Conservation (phyloP, 2,888 invertebrate species). For the Drosophila neoperkinsi region DNA sequence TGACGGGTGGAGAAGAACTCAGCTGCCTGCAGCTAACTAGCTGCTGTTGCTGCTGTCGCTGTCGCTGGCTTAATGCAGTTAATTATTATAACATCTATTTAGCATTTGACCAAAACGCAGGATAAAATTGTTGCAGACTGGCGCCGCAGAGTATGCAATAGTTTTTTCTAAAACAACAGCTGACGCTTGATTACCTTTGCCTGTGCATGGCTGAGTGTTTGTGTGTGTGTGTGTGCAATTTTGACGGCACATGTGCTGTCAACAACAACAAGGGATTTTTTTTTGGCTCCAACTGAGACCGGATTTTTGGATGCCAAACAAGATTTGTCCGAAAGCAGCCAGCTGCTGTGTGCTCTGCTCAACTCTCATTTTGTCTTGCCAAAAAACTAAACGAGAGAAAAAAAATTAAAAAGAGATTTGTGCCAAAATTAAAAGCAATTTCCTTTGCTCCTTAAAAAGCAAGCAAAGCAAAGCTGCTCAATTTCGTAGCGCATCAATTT, state of each 20-base stretch:
- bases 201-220: slow-evolving; percentile 3
- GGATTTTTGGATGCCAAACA: slow-evolving; percentile 34
- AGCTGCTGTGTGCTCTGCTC: slow-evolving; percentile 30
- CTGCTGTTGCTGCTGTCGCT: slow-evolving; percentile 15
- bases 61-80: slow-evolving; percentile 64
- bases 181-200: slow-evolving; percentile 67
- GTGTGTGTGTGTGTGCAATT: slow-evolving; percentile 41
- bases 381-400: slow-evolving; percentile 15
- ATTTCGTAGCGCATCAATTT: slow-evolving; percentile 65
- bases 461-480: slow-evolving; percentile 31
- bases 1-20: slow-evolving; percentile 1
- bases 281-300: slow-evolving; percentile 38
- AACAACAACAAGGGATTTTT: slow-evolving; percentile 32
- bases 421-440: slow-evolving; percentile 75
- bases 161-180: slow-evolving; percentile 47
- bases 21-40: slow-evolving; percentile 26
- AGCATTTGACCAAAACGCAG: slow-evolving; percentile 44
- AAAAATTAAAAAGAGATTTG: slow-evolving; percentile 74
- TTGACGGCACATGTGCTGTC: slow-evolving; percentile 65
- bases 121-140: slow-evolving; percentile 30
- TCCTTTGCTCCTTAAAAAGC: slow-evolving; percentile 36
- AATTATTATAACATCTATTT: slow-evolving; percentile 73
- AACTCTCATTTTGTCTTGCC: slow-evolving; percentile 41
- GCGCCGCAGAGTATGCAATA: slow-evolving; percentile 45
- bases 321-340: slow-evolving; percentile 33